Percentiles rank a stretch among this genome's conserved stretches.
These are phyloP conservation scores for Nemoura dubitans DNA, from an alignment of 2,888 invertebrate genomes.

Conservation along the genomic window DNA sequence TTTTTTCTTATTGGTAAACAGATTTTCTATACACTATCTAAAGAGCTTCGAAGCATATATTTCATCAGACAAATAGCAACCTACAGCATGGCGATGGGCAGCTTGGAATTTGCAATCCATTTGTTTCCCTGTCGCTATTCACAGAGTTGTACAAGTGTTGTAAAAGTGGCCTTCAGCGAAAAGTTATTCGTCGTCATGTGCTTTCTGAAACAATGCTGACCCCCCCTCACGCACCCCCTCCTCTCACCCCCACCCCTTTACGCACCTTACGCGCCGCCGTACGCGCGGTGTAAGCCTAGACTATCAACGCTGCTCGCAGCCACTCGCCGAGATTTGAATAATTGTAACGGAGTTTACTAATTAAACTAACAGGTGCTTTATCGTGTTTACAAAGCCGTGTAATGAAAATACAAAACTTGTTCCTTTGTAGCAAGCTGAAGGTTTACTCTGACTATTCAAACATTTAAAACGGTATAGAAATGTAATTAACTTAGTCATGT, in stretches of 20 bases:
- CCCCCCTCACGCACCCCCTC: too few species aligned
- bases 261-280: neutral
- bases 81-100: too few species aligned
- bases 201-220: too few species aligned
- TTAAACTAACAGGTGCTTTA: constrained; percentile 46
- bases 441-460: constrained; percentile 18
- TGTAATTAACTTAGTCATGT: constrained; percentile 18
- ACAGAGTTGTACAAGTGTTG: too few species aligned
- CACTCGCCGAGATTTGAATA: constrained; percentile 36
- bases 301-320: neutral
- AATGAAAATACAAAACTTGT: constrained; percentile 27
- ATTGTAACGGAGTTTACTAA: constrained; percentile 45
- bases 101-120: too few species aligned
- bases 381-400: constrained; percentile 14
- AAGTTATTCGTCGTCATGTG: too few species aligned
- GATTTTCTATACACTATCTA: too few species aligned
- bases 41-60: too few species aligned
- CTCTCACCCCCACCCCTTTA: neutral
- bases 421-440: neutral
- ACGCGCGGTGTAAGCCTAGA: neutral
- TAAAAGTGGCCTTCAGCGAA: too few species aligned
- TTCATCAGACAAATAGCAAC: too few species aligned
- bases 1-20: too few species aligned
- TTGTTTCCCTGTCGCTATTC: too few species aligned
- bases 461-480: constrained; percentile 28